phyloP scores from a whole-genome alignment of 53 echinoderm and acorn worm genomes.

The Hippasteria phrygiana region DNA sequence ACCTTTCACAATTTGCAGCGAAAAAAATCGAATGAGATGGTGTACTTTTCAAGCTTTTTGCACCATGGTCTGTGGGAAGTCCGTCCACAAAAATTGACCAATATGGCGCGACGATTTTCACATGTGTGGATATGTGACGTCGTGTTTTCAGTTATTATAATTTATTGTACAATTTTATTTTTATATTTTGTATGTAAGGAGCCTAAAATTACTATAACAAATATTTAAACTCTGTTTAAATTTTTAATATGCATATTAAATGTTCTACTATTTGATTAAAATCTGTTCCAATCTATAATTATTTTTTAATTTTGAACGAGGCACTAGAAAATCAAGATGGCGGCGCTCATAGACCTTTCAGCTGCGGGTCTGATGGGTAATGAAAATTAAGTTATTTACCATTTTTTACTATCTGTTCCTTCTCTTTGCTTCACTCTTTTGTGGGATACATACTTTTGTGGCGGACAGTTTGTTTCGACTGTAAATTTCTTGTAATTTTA shows the following conservation, averaged over 20 bases:
- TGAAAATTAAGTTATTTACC: not conserved
- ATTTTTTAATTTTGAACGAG: constrained; percentile 22
- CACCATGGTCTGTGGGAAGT: constrained; percentile 31
- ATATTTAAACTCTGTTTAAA: not conserved
- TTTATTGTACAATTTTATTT: not conserved
- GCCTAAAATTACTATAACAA: not conserved
- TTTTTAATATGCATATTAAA: not conserved
- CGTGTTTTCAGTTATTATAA: constrained; percentile 1
- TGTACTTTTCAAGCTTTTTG: not conserved
- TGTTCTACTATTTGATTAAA: not conserved
- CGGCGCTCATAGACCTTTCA: constrained; percentile 61
- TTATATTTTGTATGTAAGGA: not conserved
- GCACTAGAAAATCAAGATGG: constrained; percentile 41
- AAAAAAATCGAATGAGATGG: not conserved
- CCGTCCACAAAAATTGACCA: constrained; percentile 12
- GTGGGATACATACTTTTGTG: not conserved
- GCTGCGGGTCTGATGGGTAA: constrained; percentile 67
- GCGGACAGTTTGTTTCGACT: too few relatives aligned
- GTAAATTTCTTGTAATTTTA: too few relatives aligned
- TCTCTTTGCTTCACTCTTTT: not conserved
- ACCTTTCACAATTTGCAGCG: not conserved
- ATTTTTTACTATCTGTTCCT: not conserved
- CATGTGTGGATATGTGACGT: constrained; percentile 60
- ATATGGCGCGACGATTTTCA: constrained; percentile 49
- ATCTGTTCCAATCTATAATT: not conserved